Evolutionary conservation across 2,113 vertebrate genomes (phyloP).

Genomic region (Hypomesus transpacificus): DNA sequence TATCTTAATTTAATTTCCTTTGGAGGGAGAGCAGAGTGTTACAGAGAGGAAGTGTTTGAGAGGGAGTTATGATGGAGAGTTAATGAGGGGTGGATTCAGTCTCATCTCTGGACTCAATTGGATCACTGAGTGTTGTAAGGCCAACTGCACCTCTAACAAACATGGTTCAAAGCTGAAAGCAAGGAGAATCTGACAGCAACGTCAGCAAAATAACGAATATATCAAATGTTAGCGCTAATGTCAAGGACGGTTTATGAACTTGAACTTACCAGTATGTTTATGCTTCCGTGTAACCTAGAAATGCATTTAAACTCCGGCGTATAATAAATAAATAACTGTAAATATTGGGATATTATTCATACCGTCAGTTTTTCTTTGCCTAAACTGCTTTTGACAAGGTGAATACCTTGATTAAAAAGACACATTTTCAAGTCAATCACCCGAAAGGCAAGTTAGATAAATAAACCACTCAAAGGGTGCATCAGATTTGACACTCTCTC

Average conservation of each 20-base stretch:
- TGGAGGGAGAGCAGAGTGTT: slow-evolving; percentile 39
- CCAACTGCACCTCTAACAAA: too few species aligned
- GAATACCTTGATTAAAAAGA: slow-evolving; percentile 26
- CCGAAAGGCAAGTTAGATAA: slow-evolving; percentile 38
- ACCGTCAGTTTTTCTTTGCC: slow-evolving; percentile 16
- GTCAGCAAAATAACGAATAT: not conserved
- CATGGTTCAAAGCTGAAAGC: slow-evolving; percentile 11
- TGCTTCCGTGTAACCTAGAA: not conserved
- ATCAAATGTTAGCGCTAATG: not conserved
- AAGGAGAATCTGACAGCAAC: slow-evolving; percentile 15
- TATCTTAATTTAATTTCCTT: slow-evolving; percentile 59
- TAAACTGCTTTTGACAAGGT: slow-evolving; percentile 59
- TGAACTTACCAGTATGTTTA: too few species aligned
- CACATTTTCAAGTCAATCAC: slow-evolving; percentile 35
- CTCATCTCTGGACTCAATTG: slow-evolving; percentile 25
- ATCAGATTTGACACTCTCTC: slow-evolving; percentile 45
- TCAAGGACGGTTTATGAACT: too few species aligned
- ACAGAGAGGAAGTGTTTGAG: slow-evolving; percentile 52
- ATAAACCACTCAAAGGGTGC: slow-evolving; percentile 40
- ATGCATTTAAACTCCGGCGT: not conserved
- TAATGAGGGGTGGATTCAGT: slow-evolving; percentile 64
- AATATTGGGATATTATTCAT: slow-evolving; percentile 50
- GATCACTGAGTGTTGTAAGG: not conserved
- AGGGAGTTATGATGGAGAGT: slow-evolving; percentile 47
- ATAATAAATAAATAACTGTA: slow-evolving; percentile 44